A percentile compares a stretch with the other conserved stretches of the same genome.
phyloP scores from a whole-genome alignment of 1,140 invertebrate genomes.

The Meloidogyne exigua region DNA sequence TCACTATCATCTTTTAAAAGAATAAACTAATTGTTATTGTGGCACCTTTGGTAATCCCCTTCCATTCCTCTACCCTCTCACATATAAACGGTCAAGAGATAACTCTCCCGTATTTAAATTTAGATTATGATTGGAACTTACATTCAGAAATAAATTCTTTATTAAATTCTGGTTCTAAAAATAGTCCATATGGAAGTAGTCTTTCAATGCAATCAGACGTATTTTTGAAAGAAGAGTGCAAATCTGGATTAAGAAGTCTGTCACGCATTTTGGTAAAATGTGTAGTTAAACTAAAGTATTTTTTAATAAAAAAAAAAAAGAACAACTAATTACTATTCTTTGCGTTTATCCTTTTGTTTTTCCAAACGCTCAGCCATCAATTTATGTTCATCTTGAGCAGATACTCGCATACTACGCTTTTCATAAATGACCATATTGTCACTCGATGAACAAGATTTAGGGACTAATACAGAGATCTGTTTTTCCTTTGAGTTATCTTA shows the following conservation, averaged over 20 bases:
- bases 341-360: neutral
- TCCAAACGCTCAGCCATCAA: neutral
- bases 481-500: neutral
- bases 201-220: neutral
- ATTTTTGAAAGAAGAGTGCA: neutral
- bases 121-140: neutral
- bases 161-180: neutral
- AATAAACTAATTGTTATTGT: no score
- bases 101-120: no score
- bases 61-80: no score
- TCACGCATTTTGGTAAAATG: neutral
- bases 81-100: no score
- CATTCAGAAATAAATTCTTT: neutral
- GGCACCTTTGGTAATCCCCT: no score
- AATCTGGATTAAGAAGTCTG: neutral
- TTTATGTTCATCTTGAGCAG: neutral
- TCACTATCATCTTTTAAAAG: neutral
- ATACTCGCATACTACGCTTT: neutral
- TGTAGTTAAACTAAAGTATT: neutral
- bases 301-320: neutral
- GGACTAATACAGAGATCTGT: neutral
- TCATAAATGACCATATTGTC: neutral
- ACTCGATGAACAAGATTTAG: neutral
- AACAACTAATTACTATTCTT: neutral
- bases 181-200: neutral